phyloP scores from a whole-genome alignment of 1,140 invertebrate species.

The Ceratina australensis region DNA sequence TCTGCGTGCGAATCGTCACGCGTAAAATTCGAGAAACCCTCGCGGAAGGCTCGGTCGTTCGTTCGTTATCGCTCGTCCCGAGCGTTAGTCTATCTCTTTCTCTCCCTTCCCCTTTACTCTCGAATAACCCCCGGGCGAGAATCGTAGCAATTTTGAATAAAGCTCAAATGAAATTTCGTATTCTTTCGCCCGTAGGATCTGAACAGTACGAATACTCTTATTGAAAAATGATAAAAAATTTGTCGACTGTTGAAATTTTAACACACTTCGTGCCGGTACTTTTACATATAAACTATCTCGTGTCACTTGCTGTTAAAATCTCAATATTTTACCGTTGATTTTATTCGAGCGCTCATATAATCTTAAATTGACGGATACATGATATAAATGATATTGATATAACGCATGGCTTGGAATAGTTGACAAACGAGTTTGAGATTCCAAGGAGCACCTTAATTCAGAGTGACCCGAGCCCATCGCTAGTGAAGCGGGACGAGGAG shows the following conservation, averaged over 20 bases:
- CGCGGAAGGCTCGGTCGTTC: background rate
- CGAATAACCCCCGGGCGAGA: background rate
- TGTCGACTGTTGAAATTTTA: no score
- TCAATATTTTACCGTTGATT: slow-evolving; percentile 9
- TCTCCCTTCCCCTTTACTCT: background rate
- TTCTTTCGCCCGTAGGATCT: background rate
- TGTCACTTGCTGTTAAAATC: no score
- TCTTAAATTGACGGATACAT: no score
- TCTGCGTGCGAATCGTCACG: background rate
- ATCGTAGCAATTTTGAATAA: background rate
- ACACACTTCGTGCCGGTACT: no score
- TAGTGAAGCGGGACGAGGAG: slow-evolving; percentile 18
- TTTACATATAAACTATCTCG: no score
- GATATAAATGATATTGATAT: no score
- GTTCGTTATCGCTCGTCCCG: background rate
- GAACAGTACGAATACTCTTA: no score
- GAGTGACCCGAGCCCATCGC: background rate
- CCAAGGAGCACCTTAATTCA: background rate
- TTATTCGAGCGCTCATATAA: no score
- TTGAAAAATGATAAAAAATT: no score
- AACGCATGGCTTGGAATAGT: background rate
- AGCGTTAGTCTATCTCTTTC: background rate
- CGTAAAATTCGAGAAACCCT: slow-evolving; percentile 10
- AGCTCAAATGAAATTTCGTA: background rate
- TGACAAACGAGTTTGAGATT: background rate